Conservation (phyloP, 2,888 invertebrate species). For the Orthosia gracilis region DNA sequence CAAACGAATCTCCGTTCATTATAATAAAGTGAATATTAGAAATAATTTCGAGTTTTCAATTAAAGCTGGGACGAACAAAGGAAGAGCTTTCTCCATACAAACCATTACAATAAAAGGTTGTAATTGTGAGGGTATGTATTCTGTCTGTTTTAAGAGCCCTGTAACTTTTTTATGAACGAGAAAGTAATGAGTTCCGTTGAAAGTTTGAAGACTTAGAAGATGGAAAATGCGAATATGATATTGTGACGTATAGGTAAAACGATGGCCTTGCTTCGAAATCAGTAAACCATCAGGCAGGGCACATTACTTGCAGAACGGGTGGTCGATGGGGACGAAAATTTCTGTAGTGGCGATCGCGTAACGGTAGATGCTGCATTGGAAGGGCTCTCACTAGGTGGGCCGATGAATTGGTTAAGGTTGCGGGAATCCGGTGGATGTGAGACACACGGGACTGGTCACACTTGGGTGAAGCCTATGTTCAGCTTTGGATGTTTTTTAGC, state of each 20-base stretch:
- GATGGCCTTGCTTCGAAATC: too few relatives aligned
- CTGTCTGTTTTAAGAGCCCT: not conserved
- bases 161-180: conserved; percentile 15
- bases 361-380: too few relatives aligned
- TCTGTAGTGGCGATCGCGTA: too few relatives aligned
- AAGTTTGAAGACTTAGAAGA: not conserved
- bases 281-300: too few relatives aligned
- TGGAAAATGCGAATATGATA: not conserved
- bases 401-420: not conserved
- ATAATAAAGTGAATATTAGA: not conserved
- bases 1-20: not conserved
- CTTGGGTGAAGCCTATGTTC: too few relatives aligned
- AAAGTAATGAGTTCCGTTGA: conserved; percentile 14
- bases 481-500: not conserved
- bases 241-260: not conserved
- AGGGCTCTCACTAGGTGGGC: too few relatives aligned
- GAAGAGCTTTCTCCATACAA: conserved; percentile 7
- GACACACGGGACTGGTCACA: not conserved
- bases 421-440: not conserved
- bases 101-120: conserved; percentile 34
- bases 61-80: conserved; percentile 25
- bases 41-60: conserved; percentile 15
- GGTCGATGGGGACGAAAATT: too few relatives aligned
- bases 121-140: conserved; percentile 2
- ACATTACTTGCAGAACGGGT: too few relatives aligned